Percentiles rank a stretch among this genome's conserved stretches.
phyloP scores from a whole-genome alignment of 2,888 invertebrate species.

The Melipona bicolor region DNA sequence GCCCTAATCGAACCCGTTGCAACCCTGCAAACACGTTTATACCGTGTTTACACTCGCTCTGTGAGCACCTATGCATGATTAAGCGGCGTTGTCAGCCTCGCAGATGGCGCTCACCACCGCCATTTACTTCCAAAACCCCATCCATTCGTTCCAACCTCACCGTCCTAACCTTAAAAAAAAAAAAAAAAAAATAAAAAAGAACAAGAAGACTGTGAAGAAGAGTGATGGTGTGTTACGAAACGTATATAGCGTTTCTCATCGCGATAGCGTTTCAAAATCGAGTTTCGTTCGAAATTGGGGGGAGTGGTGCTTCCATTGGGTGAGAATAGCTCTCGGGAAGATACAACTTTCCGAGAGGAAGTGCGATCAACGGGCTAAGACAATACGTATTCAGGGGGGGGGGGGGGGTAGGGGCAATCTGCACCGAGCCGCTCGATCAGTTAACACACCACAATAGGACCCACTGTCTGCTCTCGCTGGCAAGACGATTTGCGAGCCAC shows the following conservation, averaged over 20 bases:
- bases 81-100: background rate
- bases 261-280: background rate
- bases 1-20: conserved; percentile 45
- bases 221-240: background rate
- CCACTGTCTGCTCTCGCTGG: background rate
- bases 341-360: background rate
- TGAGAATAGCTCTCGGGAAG: background rate
- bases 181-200: no score
- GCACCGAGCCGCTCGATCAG: conserved; percentile 1
- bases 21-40: conserved; percentile 48
- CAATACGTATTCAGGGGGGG: conserved; percentile 7
- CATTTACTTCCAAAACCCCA: background rate
- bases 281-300: background rate
- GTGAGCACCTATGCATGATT: conserved; percentile 32
- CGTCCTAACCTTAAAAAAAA: background rate
- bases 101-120: background rate
- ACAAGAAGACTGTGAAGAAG: no score
- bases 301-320: background rate
- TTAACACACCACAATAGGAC: conserved; percentile 9
- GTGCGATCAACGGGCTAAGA: conserved; percentile 1
- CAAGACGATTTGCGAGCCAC: background rate
- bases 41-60: conserved; percentile 37
- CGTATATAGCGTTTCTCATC: background rate
- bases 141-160: background rate
- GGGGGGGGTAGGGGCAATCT: background rate